Evolutionary conservation across 37 sponge, comb jelly and placozoan genomes (phyloP), one percentile per base, ranked within the genome.

Genomic region (Bolinopsis microptera): DNA sequence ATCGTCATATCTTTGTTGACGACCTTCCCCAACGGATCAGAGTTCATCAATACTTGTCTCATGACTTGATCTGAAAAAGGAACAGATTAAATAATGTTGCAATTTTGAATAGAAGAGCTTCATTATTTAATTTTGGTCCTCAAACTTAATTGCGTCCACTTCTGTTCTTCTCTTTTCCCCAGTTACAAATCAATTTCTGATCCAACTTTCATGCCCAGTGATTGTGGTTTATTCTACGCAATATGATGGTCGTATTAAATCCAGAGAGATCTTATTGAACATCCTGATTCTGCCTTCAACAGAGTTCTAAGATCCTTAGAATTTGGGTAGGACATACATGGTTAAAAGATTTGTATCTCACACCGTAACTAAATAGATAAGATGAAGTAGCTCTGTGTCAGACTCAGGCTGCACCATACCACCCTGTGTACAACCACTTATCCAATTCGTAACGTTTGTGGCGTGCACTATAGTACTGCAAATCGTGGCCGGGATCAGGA

Each of bases 41-140:
- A n/a, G 90, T 86, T 86, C 61, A 86, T 28, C 36, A 86, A 40
- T 5, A 86, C 90, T 41, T 86, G 90, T 39, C 90, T 28, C 90
- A 86, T 86, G 3, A 86, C 90, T 40, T 86, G 90, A 40, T 86
- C 90, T 86, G 90, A 86, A 86, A 40, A 28, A n/a, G 75, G 75
- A 28, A 26, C 8, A 28, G 75, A 27, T 23, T 8, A 28, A 28
- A 22, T 72, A 72, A 22, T 72, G 13, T 72, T 16, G n/a, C 28
- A 22, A 28, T 72, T 72, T 72, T 72, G 28, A 72, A 28, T 26
- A 22, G 75, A n/a, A n/a, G n/a, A n/a, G n/a, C n/a, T n/a, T n/a
- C n/a, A n/a, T 13, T 21, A 21, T 13, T 67, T 67, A 67, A n/a
- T n/a, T n/a, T n/a, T n/a, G n/a, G n/a, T n/a, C n/a, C n/a, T n/a